phyloP scores from a whole-genome alignment of 2,888 invertebrate genomes.

The Caradrina clavipalpis region DNA sequence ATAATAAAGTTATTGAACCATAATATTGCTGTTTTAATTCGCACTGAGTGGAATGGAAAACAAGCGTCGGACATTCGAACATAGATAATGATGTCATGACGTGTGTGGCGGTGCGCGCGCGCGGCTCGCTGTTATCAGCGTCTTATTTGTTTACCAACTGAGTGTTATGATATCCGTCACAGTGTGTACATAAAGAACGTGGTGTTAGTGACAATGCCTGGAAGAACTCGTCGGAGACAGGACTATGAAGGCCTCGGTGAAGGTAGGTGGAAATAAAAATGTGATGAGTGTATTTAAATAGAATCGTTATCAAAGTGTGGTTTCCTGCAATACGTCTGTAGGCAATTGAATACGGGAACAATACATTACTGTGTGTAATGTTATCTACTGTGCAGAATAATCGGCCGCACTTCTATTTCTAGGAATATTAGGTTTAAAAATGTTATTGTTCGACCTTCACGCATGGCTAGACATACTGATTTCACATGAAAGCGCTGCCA shows the following conservation, averaged over 20 bases:
- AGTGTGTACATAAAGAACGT: conserved; percentile 5
- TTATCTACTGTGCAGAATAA: not conserved
- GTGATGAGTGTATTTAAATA: not conserved
- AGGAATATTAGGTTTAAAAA: not conserved
- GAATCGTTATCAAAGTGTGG: conserved; percentile 22
- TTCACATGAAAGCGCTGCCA: conserved; percentile 11
- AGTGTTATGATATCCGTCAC: conserved; percentile 17
- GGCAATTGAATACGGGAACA: not conserved
- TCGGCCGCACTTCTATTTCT: not conserved
- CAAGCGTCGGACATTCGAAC: not conserved
- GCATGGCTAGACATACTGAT: conserved; percentile 9
- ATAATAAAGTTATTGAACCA: conserved; percentile 36
- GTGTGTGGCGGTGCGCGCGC: conserved; percentile 1
- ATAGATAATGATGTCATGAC: conserved; percentile 40
- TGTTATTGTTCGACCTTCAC: conserved; percentile 12
- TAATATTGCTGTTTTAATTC: conserved; percentile 31
- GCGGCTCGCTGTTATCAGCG: conserved; percentile 34
- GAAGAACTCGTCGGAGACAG: conserved; percentile 45
- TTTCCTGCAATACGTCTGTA: conserved; percentile 24
- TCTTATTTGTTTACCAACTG: conserved; percentile 56
- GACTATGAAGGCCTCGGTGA: conserved; percentile 70
- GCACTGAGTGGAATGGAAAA: conserved; percentile 49
- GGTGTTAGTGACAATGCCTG: conserved; percentile 57
- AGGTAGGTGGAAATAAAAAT: conserved; percentile 52
- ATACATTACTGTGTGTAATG: not conserved